These are phyloP conservation scores for Orycteropus afer DNA, from an alignment of 2,113 vertebrate genomes.

Conservation along the genomic window DNA sequence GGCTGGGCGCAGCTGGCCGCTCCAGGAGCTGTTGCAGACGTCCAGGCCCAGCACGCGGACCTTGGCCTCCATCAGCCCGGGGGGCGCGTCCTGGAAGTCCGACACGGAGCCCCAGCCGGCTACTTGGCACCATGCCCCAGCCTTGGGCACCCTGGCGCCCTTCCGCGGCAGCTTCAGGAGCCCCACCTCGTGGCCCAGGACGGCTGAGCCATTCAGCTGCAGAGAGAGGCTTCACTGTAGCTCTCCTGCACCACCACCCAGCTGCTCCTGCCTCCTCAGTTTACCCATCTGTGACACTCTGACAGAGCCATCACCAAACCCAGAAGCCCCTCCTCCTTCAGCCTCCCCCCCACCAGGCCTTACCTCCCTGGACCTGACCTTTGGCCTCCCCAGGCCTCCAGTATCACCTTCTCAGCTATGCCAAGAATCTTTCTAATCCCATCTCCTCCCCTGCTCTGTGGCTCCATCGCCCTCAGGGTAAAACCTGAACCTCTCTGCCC, in stretches of 20 bases:
- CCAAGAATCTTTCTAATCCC: background rate
- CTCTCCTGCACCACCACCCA: no score
- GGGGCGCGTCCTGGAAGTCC: conserved; percentile 41
- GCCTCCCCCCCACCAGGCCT: background rate
- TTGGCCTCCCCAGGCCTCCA: background rate
- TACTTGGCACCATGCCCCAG: conserved; percentile 62
- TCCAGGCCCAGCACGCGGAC: conserved; percentile 73
- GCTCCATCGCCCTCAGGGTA: background rate
- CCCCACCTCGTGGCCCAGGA: conserved; percentile 70
- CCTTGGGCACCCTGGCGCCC: rapidly evolving
- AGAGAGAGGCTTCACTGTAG: background rate
- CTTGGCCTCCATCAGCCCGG: conserved; percentile 80
- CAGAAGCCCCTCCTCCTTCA: background rate
- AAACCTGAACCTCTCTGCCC: background rate
- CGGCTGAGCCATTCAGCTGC: conserved; percentile 81
- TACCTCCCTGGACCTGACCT: background rate
- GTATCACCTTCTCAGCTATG: background rate
- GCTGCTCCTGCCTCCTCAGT: background rate
- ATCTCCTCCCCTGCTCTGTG: background rate
- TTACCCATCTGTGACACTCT: background rate
- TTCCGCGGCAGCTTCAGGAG: conserved; percentile 51
- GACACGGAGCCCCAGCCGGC: conserved; percentile 82
- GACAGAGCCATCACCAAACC: background rate
- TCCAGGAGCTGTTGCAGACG: conserved; percentile 81
- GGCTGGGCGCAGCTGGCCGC: conserved; percentile 52